Evolutionary conservation across 2,113 vertebrate genomes (phyloP), one percentile per base, ranked within the genome.

Genomic region (Thymallus thymallus): DNA sequence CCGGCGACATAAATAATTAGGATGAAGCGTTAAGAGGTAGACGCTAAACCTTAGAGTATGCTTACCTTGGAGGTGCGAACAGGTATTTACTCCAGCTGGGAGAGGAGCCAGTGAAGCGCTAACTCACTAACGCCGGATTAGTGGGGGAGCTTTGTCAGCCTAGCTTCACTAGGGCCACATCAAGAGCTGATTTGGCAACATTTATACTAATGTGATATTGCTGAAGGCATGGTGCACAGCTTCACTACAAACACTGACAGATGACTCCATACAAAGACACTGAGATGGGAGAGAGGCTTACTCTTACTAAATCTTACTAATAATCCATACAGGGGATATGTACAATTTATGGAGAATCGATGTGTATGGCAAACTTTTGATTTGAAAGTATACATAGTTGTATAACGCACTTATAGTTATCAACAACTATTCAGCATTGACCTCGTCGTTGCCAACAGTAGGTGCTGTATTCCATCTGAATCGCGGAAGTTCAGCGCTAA

Each of bases 11-110:
- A 87, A 83, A 82, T 88, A 88, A 92, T 91, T 85, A 85, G 77
- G 76, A 48, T 79, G 81, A 90, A 80, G 79, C 72, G 84, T 71
- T 80, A 71, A 82, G 73, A 78, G 77, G 22, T 78, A 77, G 84
- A 77, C 77, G 22, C 55, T 80, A 87, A 91, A 87, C 82, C 20
- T 71, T 67, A 10, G 41, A 71, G 80, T 83, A 76, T 67, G 81
- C 86, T 91, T 87, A 89, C 90, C 88, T 76, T 51, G 1, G 32
- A 75, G 84, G 76, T 48, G 80, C 74, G 84, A 86, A 69, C 86
- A 88, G 88, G 88, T 90, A 88, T 86, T 91, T 84, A 83, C 85
- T 88, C 85, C 79, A 76, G 77, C 88, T 87, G 85, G 64, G 84
- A 81, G 82, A 83, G 76, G 68, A 68, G 78, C 75, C 76, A 70